These are phyloP conservation scores for Catharus ustulatus DNA, from an alignment of 2,797 vertebrate species.

Conservation along the genomic window DNA sequence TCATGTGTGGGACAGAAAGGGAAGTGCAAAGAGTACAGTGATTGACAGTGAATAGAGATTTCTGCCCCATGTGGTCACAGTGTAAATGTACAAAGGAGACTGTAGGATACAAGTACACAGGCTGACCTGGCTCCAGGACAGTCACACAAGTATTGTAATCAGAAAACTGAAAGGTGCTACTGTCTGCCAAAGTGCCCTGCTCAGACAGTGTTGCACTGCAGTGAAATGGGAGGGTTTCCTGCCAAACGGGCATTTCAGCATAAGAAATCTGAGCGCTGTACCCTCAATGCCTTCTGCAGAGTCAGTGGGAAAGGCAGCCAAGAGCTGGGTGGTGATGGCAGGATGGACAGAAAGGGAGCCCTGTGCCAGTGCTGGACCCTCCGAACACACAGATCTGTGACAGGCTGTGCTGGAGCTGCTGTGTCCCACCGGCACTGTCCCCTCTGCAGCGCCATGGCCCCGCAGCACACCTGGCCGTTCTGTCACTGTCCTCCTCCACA, in stretches of 20 bases:
- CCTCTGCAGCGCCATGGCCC: fast-evolving
- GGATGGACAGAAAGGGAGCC: background rate
- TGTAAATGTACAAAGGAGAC: background rate
- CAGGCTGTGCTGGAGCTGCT: background rate
- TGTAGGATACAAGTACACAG: background rate
- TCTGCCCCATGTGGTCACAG: background rate
- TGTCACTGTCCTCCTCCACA: background rate
- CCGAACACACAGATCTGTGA: fast-evolving
- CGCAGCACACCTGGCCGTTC: background rate
- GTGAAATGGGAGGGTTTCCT: background rate
- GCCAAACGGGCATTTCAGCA: background rate
- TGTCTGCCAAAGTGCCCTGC: background rate
- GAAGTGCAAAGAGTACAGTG: background rate
- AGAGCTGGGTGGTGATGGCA: background rate
- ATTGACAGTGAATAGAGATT: background rate
- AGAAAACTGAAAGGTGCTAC: background rate
- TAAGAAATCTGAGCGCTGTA: background rate
- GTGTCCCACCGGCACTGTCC: fast-evolving
- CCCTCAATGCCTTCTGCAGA: background rate
- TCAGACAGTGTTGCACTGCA: background rate
- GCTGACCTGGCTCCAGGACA: background rate
- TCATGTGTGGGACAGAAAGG: background rate
- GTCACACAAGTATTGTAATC: background rate
- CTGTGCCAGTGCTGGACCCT: background rate
- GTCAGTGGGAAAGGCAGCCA: background rate